Evolutionary conservation across 1,140 invertebrate genomes (phyloP).

Genomic region (Harpegnathos saltator): DNA sequence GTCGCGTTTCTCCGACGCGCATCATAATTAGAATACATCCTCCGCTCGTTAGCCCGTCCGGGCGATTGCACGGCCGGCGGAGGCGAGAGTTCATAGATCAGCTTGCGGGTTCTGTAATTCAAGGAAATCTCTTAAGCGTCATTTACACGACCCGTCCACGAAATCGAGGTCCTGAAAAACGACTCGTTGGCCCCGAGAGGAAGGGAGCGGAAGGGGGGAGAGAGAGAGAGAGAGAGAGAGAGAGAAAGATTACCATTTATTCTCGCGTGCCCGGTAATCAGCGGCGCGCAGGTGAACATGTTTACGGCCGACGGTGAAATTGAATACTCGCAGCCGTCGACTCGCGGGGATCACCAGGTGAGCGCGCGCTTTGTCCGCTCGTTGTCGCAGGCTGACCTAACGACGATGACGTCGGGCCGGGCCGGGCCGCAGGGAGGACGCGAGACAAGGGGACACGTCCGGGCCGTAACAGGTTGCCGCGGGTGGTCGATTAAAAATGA

Average conservation of each 20-base stretch:
- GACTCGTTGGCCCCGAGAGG: neutral
- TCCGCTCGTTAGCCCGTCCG: neutral
- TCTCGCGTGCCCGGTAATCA: conserved; percentile 65
- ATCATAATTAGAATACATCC: conserved; percentile 37
- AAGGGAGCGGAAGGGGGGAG: too few relatives aligned
- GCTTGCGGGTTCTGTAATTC: conserved; percentile 66
- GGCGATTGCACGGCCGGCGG: conserved; percentile 14
- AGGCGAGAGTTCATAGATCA: conserved; percentile 65
- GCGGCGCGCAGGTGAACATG: conserved; percentile 62
- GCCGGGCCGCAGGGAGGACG: conserved; percentile 47
- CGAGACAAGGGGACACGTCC: conserved; percentile 46
- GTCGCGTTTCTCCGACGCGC: neutral
- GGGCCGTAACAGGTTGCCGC: conserved; percentile 36
- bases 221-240: conserved; percentile 52
- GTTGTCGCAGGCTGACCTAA: too few relatives aligned
- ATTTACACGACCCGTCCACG: conserved; percentile 51
- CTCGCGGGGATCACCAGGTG: conserved; percentile 62
- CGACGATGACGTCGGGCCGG: too few relatives aligned
- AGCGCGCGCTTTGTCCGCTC: conserved; percentile 18
- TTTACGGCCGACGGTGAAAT: conserved; percentile 72
- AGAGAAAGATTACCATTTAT: conserved; percentile 73
- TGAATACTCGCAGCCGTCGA: conserved; percentile 76
- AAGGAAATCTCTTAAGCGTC: conserved; percentile 61
- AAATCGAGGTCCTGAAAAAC: conserved; percentile 53
- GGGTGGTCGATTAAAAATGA: conserved; percentile 67